Evolutionary conservation across 1,140 invertebrate genomes (phyloP).

Genomic region (Holotrichia oblita): DNA sequence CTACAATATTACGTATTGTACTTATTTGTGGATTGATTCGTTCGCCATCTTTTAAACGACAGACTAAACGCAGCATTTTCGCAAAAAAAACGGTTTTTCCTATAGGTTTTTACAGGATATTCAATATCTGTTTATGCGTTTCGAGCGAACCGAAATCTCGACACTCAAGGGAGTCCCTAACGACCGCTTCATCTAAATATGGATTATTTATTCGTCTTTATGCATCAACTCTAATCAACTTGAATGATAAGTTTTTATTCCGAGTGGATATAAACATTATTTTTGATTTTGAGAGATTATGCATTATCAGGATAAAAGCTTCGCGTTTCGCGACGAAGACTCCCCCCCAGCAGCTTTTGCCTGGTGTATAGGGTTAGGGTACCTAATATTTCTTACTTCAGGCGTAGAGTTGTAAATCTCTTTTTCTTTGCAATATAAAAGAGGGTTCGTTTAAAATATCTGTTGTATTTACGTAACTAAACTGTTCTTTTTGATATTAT

Average conservation of each 20-base stretch:
- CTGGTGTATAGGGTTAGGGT: slow-evolving; percentile 27
- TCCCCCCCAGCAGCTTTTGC: background rate
- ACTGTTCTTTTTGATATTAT: no score
- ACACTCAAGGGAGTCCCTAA: slow-evolving; percentile 51
- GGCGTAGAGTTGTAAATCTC: slow-evolving; percentile 1
- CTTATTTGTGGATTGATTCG: background rate
- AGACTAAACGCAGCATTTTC: background rate
- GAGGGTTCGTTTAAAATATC: no score
- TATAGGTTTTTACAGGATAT: slow-evolving; percentile 39
- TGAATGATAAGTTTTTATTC: slow-evolving; percentile 54
- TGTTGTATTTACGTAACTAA: no score
- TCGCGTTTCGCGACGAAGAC: slow-evolving; percentile 29
- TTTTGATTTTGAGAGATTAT: slow-evolving; percentile 50
- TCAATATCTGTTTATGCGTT: slow-evolving; percentile 49
- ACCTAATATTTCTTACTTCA: slow-evolving; percentile 27
- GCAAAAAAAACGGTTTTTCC: background rate
- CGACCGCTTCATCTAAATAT: slow-evolving; percentile 55
- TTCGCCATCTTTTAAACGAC: background rate
- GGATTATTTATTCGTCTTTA: slow-evolving; percentile 56
- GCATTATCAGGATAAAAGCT: slow-evolving; percentile 44
- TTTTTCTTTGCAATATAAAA: background rate
- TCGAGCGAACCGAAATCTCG: slow-evolving; percentile 47
- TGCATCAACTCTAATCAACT: slow-evolving; percentile 54
- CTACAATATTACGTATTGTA: no score
- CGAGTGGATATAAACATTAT: slow-evolving; percentile 53